A percentile compares a stretch with the other conserved stretches of the same genome.
phyloP scores from a whole-genome alignment of 2,797 vertebrate species.

The Coregonus ussuriensis region DNA sequence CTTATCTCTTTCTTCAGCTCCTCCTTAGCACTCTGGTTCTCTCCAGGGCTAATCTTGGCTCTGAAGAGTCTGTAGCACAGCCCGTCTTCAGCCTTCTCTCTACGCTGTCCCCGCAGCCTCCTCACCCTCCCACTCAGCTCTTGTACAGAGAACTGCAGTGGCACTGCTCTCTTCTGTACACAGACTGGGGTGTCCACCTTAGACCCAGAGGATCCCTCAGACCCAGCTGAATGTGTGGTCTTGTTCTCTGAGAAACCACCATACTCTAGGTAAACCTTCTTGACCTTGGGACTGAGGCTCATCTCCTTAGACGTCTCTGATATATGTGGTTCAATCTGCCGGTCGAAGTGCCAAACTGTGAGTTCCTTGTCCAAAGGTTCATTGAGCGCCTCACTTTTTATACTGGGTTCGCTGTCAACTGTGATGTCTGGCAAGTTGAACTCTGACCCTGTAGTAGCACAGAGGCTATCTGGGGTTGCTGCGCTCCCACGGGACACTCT shows the following conservation, averaged over 20 bases:
- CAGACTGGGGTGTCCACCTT: constrained; percentile 77
- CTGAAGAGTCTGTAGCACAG: constrained; percentile 86
- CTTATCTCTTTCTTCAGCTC: constrained; percentile 92
- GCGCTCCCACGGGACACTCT: constrained; percentile 39
- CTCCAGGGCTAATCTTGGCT: constrained; percentile 92
- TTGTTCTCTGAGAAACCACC: not conserved
- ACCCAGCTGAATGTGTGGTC: not conserved
- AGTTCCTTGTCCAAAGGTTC: constrained; percentile 21
- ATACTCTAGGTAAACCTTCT: constrained; percentile 71
- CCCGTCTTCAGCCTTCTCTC: constrained; percentile 45
- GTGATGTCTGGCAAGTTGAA: constrained; percentile 41
- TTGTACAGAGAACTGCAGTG: constrained; percentile 81
- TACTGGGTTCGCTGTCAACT: constrained; percentile 1
- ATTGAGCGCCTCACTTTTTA: constrained; percentile 43
- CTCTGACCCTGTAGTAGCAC: constrained; percentile 38
- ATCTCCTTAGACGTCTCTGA: constrained; percentile 23
- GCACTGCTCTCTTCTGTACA: constrained; percentile 75
- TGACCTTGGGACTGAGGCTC: constrained; percentile 62
- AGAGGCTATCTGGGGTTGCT: constrained; percentile 48
- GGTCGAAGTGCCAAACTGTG: constrained; percentile 17
- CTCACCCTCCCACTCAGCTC: constrained; percentile 72
- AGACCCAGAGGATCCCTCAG: constrained; percentile 16
- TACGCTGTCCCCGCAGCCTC: constrained; percentile 68
- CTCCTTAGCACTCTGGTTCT: constrained; percentile 92
- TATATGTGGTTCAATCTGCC: constrained; percentile 24